Base-by-base conservation (phyloP, 92 coral and sea anemone species). In the Palythoa grandis region DNA sequence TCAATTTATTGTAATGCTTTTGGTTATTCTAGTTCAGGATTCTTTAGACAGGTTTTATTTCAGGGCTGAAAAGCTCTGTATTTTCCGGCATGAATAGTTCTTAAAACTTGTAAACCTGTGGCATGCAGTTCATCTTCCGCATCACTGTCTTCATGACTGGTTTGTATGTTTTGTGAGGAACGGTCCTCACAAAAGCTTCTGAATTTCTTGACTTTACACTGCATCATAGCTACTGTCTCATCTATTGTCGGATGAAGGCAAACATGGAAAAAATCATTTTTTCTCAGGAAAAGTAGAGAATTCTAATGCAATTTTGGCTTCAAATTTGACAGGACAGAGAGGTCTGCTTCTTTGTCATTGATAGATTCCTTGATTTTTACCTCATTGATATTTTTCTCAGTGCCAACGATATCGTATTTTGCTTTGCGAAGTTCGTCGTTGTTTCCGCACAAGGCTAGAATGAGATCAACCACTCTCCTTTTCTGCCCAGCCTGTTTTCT, bases 401-500 rank as follows among this genome's bases (percentile, higher is more conserved):
- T 47, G 78, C 57, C 78, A 73, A 73, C 78, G 58, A 16, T 73
- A 73, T 73, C 58, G 57, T 57, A 72, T 72, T 72, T 72, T 72
- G n/a, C 76, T 72, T 72, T 39, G 76, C 76, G 76, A 72, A 72
- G 54, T 73, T 47, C 78, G 25, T 73, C 58, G 78, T 43, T 73
- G 58, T 47, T 29, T 29, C 78, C 58, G 78, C 58, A 47, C 78
- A 73, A 73, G 78, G 79, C 79, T 75, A n/a, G 65, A 47, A 71
- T 37, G 25, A 71, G 52, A 35, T 71, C 75, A 71, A 71, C 75
- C 75, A 71, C 35, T 47, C 79, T 74, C 79, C 40, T 74, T 74
- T 74, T 74, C 63, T 74, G 79, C 60, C 79, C 63, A 74, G 79
- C 79, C 79, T 74, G 79, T 74, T 74, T 74, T 74, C 63, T 74